These are phyloP conservation scores for Colius striatus DNA, from an alignment of 2,113 vertebrate genomes.

Conservation along the genomic window DNA sequence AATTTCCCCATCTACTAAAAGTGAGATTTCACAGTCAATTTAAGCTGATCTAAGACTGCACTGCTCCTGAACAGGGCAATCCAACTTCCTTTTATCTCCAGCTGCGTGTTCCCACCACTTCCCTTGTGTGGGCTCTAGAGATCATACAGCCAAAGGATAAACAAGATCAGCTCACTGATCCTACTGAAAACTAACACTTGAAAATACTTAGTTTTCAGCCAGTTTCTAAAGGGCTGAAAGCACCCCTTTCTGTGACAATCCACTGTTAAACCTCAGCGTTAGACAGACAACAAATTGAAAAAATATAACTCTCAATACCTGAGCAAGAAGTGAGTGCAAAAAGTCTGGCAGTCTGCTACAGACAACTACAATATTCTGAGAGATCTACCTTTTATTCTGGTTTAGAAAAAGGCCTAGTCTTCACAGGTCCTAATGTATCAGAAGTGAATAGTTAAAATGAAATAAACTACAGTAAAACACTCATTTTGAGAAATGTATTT, in stretches of 20 bases:
- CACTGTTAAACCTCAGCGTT: neutral
- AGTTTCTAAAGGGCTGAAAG: neutral
- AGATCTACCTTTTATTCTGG: neutral
- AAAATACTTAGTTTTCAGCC: constrained; percentile 11
- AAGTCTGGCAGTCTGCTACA: neutral
- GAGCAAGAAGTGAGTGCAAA: neutral
- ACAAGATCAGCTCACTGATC: constrained; percentile 61
- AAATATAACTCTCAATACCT: neutral
- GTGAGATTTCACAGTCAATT: constrained; percentile 72
- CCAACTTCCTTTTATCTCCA: constrained; percentile 70
- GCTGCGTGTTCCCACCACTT: constrained; percentile 61
- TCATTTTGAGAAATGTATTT: neutral
- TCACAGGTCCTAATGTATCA: neutral
- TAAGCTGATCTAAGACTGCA: constrained; percentile 66
- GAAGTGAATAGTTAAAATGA: neutral
- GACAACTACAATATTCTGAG: neutral
- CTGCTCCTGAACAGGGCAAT: constrained; percentile 63
- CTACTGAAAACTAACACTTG: constrained; percentile 31
- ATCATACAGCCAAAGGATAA: constrained; percentile 56
- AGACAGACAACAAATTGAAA: neutral
- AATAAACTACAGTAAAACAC: neutral
- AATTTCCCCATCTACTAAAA: constrained; percentile 36
- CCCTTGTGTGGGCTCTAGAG: constrained; percentile 57
- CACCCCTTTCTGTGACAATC: neutral
- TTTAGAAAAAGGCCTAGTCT: neutral